Base-by-base conservation (phyloP, 2,888 invertebrate species). In the Hirtodrosophila confusa region DNA sequence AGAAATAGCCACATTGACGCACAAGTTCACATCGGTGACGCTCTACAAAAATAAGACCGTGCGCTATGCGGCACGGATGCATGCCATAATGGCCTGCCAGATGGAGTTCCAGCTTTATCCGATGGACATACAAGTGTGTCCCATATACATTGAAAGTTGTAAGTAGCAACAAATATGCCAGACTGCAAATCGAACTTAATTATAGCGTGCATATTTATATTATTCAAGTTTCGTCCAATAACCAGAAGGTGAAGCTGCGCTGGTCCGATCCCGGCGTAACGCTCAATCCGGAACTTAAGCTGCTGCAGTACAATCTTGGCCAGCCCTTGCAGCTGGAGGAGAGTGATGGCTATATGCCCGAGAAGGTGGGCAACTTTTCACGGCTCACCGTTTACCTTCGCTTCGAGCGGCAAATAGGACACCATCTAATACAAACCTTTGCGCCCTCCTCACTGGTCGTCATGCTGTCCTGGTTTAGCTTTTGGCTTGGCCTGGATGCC, bases 41-140 rank as follows among this genome's bases (percentile, higher is more conserved):
- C 91, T 97, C 67, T 96, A 94, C 88, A 93, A 95, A 77, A 96
- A 96, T 89, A 96, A 95, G 91, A 96, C 96, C 0, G 95, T 96
- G 27, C 93, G 94, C 62, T 96, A 95, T 90, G 94, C 96, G 4
- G 96, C 96, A 0, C 92, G 96, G 71, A 95, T 97, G 95, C 96
- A 96, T 88, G 96, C 96, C 0, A 96, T 96, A 78, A 95, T 96
- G 54, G 96, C 96, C 64, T 97, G 96, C 90, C 96, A 96, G 92
- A 96, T 97, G 96, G 96, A 96, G 90, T 96, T 96, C 90, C 95
- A 95, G 89, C 93, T 96, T 51, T 97, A 96, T 89, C 96, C 96
- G 24, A 95, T 96, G 95, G 96, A 97, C 89, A 95, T 96, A 82
- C 96, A 96, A 93, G 94, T 95, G 35, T 96, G 96, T 88, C 96